phyloP scores from a whole-genome alignment of 2,113 vertebrate species.

The Arizona elegans region DNA sequence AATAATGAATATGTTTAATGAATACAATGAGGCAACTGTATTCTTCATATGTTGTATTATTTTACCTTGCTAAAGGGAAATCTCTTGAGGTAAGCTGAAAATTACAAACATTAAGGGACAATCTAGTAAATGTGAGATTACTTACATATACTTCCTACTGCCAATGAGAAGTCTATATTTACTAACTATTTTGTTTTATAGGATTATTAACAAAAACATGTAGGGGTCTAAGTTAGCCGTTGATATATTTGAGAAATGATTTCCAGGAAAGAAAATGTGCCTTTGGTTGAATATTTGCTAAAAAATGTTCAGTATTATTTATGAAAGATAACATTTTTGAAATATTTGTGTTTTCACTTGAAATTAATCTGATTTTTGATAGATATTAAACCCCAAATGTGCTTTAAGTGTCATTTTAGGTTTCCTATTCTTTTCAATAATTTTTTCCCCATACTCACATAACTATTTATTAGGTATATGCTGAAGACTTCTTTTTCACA shows the following conservation, averaged over 20 bases:
- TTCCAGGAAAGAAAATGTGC: slow-evolving; percentile 38
- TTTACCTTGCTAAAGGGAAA: slow-evolving; percentile 44
- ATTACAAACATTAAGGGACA: slow-evolving; percentile 21
- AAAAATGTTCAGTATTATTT: slow-evolving; percentile 46
- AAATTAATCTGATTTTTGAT: neutral
- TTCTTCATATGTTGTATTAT: slow-evolving; percentile 33
- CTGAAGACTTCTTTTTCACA: neutral
- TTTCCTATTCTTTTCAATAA: neutral
- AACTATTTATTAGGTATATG: neutral
- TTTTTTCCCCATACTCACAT: too few species aligned
- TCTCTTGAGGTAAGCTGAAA: slow-evolving; percentile 32
- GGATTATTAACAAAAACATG: slow-evolving; percentile 29
- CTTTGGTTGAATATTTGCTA: slow-evolving; percentile 32
- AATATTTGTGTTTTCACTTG: neutral
- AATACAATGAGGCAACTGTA: slow-evolving; percentile 45
- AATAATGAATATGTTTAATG: slow-evolving; percentile 45
- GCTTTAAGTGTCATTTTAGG: neutral
- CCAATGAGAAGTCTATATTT: slow-evolving; percentile 29
- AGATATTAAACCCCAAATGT: neutral
- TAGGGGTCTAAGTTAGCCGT: slow-evolving; percentile 30
- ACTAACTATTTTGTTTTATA: slow-evolving; percentile 42
- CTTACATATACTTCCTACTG: neutral
- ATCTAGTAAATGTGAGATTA: slow-evolving; percentile 15
- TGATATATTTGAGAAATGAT: slow-evolving; percentile 36
- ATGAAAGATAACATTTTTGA: slow-evolving; percentile 6